Percentiles rank a stretch among this genome's conserved stretches.
These are phyloP conservation scores for Setipinna tenuifilis DNA, from an alignment of 2,797 vertebrate genomes.

Conservation along the genomic window DNA sequence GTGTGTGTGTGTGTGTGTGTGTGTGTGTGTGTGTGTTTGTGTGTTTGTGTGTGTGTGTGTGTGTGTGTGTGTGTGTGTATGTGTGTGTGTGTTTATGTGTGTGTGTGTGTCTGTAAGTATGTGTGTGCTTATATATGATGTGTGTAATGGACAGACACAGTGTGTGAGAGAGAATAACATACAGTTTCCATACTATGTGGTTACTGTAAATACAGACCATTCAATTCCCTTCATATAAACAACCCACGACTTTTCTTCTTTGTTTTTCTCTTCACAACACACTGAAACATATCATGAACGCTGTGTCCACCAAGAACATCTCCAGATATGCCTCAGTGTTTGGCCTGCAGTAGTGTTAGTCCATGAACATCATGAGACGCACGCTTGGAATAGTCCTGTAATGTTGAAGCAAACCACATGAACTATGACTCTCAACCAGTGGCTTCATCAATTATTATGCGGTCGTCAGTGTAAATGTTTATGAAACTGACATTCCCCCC, in stretches of 20 bases:
- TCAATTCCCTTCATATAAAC: too few relatives aligned
- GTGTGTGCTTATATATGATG: too few relatives aligned
- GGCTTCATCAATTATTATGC: conserved; percentile 6
- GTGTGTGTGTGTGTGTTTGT: background rate
- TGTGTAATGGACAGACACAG: too few relatives aligned
- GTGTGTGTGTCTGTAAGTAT: background rate
- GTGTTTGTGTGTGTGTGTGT: background rate
- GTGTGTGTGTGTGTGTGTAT: too few relatives aligned
- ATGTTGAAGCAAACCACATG: background rate
- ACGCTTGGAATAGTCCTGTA: background rate
- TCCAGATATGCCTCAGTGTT: background rate
- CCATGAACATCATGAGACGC: background rate
- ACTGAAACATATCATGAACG: background rate
- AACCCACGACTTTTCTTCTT: too few relatives aligned
- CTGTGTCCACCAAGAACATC: background rate
- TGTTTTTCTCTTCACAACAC: too few relatives aligned
- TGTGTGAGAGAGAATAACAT: too few relatives aligned
- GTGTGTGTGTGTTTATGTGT: background rate
- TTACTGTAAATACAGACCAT: too few relatives aligned
- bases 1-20: background rate
- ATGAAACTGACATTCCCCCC: background rate
- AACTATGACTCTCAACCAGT: background rate
- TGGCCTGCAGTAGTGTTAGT: background rate
- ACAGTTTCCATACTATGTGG: too few relatives aligned
- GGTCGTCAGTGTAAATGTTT: background rate